phyloP scores from a whole-genome alignment of 2,113 vertebrate species.

The Alethe diademata region DNA sequence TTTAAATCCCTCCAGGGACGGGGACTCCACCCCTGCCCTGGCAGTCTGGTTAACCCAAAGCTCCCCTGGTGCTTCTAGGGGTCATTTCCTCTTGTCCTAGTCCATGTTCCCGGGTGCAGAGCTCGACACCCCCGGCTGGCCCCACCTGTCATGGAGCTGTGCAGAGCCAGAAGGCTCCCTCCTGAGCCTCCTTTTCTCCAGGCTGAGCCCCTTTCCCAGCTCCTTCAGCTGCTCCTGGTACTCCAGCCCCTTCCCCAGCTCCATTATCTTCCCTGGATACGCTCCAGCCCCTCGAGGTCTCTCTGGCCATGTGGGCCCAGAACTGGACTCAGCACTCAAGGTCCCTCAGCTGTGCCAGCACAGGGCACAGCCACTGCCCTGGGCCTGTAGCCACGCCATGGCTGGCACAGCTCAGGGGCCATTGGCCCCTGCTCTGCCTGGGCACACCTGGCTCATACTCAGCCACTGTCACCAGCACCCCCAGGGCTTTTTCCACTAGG shows the following conservation, averaged over 20 bases:
- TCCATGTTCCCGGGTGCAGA: neutral
- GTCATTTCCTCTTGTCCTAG: neutral
- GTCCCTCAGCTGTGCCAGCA: neutral
- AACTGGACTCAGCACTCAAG: accelerated
- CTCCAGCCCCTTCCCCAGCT: neutral
- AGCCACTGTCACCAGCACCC: neutral
- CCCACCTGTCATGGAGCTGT: neutral
- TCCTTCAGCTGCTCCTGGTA: accelerated
- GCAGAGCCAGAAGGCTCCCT: neutral
- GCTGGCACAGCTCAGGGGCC: neutral
- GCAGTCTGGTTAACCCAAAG: neutral
- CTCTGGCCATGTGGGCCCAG: neutral
- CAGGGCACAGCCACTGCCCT: neutral
- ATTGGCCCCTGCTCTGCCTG: accelerated
- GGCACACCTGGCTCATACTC: neutral
- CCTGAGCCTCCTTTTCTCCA: neutral
- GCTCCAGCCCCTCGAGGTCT: neutral
- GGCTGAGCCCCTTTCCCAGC: neutral
- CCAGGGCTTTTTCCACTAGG: neutral
- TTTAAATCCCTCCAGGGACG: neutral
- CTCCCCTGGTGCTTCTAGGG: no score
- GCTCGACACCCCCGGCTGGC: accelerated
- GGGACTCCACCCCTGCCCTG: neutral
- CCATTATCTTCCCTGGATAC: accelerated
- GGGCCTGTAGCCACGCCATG: neutral